Evolutionary conservation across 2,797 vertebrate species (phyloP), one percentile per base, ranked within the genome.

Genomic region (Petrocephalus sullivani): DNA sequence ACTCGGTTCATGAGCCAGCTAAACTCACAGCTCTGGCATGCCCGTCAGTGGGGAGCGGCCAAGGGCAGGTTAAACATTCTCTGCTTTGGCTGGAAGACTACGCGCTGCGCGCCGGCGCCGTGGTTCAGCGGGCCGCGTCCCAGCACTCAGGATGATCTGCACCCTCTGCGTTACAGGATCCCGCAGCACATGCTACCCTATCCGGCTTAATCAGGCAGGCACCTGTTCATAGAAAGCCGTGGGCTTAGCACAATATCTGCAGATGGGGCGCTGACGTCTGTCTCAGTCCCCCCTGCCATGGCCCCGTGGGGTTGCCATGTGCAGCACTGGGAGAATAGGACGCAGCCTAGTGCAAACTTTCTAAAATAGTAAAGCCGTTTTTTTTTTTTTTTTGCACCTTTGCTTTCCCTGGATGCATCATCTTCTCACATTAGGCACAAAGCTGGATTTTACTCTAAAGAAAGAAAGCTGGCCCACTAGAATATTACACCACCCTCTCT

Each of bases 151-250:
- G 41, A 83, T 83, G 49, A 83, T 81, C 33, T 7, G 46, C 75
- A 81, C 75, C 75, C 75, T 41, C 75, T 81, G 61, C 12, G 61
- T 33, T 67, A 67, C 71, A 78, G 71, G 37, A 51, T 57, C 53
- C 54, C 54, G 33, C n/a, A 82, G 83, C 85, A 90, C 88, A 64
- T 87, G 88, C 87, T 85, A 51, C 84, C 87, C 88, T 57, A 85
- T 41, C 57, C 49, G 3, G 46, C 84, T 64, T 91, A 90, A 91
- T 89, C 89, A 67, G 85, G 64, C 84, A 54, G 84, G 58, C 81
- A 58, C 83, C 89, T 89, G 87, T 75, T 89, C 67, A 82, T 54
- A 82, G 84, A 51, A 57, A 41, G 86, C 84, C 87, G 67, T 78
- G 14, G 23, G 82, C 60, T 60, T 67, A 21, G 19, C 49, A 51